These are phyloP conservation scores for Paguma larvata DNA, from an alignment of 2,797 vertebrate genomes.

Conservation along the genomic window DNA sequence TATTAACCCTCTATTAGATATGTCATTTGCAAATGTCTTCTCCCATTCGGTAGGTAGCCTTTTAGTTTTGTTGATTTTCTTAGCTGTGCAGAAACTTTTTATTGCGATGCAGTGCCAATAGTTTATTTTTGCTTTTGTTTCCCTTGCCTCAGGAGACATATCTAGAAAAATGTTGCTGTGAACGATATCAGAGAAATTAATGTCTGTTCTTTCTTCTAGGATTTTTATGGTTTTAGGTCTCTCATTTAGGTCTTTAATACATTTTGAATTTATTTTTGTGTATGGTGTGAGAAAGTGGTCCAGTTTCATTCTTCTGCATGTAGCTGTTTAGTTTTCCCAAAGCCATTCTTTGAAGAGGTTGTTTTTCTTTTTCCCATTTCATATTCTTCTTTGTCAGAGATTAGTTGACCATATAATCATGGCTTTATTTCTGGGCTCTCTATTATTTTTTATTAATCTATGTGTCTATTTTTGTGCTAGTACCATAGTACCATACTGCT, in stretches of 20 bases:
- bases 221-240: neutral
- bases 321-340: neutral
- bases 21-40: neutral
- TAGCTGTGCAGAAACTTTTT: neutral
- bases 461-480: neutral
- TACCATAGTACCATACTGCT: neutral
- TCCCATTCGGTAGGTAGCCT: neutral
- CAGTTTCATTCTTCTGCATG: neutral
- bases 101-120: neutral
- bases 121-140: neutral
- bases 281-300: neutral
- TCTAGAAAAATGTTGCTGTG: neutral
- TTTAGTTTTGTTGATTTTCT: neutral
- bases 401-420: neutral
- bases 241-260: neutral
- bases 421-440: neutral
- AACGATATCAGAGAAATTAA: neutral
- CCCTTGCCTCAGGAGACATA: neutral
- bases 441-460: neutral
- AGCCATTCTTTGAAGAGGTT: neutral
- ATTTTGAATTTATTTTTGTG: neutral
- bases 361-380: neutral
- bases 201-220: neutral
- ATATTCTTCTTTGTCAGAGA: neutral
- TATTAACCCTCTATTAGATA: neutral